These are phyloP conservation scores for Thera britannica DNA, from an alignment of 2,888 invertebrate species.

Conservation along the genomic window DNA sequence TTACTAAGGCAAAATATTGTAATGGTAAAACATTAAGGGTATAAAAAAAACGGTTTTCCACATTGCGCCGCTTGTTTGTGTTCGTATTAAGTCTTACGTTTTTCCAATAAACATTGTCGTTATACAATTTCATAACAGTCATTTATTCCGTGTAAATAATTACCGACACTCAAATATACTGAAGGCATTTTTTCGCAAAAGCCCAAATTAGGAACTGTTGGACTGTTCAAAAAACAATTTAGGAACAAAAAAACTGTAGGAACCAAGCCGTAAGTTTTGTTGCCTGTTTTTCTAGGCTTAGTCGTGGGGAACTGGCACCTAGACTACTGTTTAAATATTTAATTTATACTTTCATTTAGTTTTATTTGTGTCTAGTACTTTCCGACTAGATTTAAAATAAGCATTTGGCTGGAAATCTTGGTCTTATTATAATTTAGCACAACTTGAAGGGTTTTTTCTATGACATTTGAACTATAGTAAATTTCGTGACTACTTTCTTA, in stretches of 20 bases:
- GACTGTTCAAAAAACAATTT: no score
- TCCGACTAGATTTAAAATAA: background rate
- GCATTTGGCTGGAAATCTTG: constrained; percentile 6
- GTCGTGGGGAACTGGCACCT: no score
- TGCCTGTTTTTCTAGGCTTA: no score
- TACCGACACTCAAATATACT: background rate
- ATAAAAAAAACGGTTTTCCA: constrained; percentile 44
- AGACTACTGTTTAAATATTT: background rate
- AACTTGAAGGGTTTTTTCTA: no score
- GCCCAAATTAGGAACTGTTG: no score
- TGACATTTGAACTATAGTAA: no score
- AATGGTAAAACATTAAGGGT: constrained; percentile 40
- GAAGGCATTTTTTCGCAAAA: no score
- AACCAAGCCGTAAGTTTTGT: no score
- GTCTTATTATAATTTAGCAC: background rate
- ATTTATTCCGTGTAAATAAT: constrained; percentile 23
- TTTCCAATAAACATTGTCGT: constrained; percentile 53
- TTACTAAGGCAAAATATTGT: constrained; percentile 42
- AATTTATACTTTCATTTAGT: background rate
- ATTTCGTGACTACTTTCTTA: no score
- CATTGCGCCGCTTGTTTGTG: constrained; percentile 41
- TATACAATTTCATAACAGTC: constrained; percentile 39
- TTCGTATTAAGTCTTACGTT: constrained; percentile 49
- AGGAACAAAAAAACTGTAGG: no score
- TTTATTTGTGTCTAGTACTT: constrained; percentile 2